Evolutionary conservation across 2,113 vertebrate genomes (phyloP).

Genomic region (Seriola dumerili): DNA sequence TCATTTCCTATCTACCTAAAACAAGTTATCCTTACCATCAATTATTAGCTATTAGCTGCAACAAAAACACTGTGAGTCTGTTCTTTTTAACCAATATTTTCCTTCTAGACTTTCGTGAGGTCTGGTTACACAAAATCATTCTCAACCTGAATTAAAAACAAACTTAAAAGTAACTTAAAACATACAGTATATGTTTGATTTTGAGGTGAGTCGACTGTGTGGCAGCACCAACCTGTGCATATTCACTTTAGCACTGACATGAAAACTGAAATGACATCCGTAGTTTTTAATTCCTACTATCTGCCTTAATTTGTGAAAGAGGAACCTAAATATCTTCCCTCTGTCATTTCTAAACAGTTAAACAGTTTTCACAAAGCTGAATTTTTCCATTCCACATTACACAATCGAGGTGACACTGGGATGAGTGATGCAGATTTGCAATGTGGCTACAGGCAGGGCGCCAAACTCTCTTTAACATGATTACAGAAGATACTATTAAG

Average conservation of each 20-base stretch:
- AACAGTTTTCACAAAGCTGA: not conserved
- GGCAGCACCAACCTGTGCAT: not conserved
- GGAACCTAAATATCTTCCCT: not conserved
- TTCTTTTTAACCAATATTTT: not conserved
- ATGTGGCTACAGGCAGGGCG: not conserved
- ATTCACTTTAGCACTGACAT: not conserved
- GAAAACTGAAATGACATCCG: not conserved
- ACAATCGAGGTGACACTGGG: not conserved
- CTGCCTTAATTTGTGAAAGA: slow-evolving; percentile 17
- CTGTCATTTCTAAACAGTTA: not conserved
- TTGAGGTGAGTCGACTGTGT: not conserved
- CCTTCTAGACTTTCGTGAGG: not conserved
- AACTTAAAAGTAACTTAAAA: not conserved
- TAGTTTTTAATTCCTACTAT: not conserved
- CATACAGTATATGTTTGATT: not conserved
- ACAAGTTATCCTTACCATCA: not conserved
- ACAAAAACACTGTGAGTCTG: not conserved
- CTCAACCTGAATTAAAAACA: not conserved
- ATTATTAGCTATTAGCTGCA: not conserved
- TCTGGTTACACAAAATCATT: not conserved
- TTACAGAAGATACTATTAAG: slow-evolving; percentile 26
- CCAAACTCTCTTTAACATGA: slow-evolving; percentile 26
- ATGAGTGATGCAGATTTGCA: slow-evolving; percentile 18
- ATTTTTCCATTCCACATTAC: slow-evolving; percentile 9
- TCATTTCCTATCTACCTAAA: not conserved